Evolutionary conservation across 2,888 invertebrate genomes (phyloP).

Genomic region (Apeira syringaria): DNA sequence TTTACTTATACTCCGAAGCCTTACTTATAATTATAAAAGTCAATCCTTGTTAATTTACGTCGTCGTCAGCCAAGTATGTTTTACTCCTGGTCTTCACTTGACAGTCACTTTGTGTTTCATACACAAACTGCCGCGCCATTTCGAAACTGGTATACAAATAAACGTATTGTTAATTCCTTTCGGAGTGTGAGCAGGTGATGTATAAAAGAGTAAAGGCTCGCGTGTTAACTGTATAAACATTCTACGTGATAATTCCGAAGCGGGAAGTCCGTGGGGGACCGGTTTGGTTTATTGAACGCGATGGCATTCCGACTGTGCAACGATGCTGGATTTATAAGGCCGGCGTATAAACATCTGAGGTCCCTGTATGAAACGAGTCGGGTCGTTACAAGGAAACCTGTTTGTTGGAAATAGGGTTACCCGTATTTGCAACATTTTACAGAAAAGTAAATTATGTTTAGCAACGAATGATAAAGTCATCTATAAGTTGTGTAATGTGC

Average conservation of each 20-base stretch:
- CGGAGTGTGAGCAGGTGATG: slow-evolving; percentile 22
- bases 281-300: slow-evolving; percentile 71
- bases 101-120: too few relatives aligned
- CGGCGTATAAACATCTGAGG: slow-evolving; percentile 38
- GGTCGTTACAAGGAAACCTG: slow-evolving; percentile 51
- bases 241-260: slow-evolving; percentile 70
- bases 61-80: too few relatives aligned
- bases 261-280: slow-evolving; percentile 70
- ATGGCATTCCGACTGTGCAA: slow-evolving; percentile 60
- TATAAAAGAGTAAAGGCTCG: slow-evolving; percentile 23
- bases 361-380: slow-evolving; percentile 21
- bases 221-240: slow-evolving; percentile 67
- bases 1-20: too few relatives aligned
- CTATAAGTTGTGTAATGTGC: too few relatives aligned
- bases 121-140: too few relatives aligned
- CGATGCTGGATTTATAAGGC: slow-evolving; percentile 67
- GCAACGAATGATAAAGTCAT: too few relatives aligned
- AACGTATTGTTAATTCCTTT: slow-evolving; percentile 14
- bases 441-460: too few relatives aligned
- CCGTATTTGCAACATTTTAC: slow-evolving; percentile 28
- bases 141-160: too few relatives aligned
- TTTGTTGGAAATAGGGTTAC: slow-evolving; percentile 28
- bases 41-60: too few relatives aligned
- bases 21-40: too few relatives aligned
- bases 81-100: too few relatives aligned